A percentile compares a stretch with the other conserved stretches of the same genome.
phyloP scores from a whole-genome alignment of 2,797 vertebrate species.

The Miopithecus talapoin region DNA sequence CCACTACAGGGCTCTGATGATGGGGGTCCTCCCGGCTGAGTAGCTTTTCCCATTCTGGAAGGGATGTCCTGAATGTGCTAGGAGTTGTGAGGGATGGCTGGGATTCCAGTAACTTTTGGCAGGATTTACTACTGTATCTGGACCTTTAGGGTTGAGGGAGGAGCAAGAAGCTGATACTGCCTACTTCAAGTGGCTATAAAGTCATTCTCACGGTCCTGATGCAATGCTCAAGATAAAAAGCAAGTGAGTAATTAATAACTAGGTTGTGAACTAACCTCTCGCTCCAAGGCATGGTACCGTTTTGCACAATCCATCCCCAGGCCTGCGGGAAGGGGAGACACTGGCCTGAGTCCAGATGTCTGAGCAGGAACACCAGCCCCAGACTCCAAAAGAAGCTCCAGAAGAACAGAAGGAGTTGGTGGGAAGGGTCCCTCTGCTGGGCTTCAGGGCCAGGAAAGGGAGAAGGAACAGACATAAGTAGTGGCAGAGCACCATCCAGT shows the following conservation, averaged over 20 bases:
- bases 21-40: not conserved
- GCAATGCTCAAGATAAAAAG: constrained; percentile 70
- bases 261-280: constrained; percentile 42
- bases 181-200: constrained; percentile 58
- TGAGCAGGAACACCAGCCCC: not conserved
- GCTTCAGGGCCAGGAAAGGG: not conserved
- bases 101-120: not conserved
- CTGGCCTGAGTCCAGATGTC: not conserved
- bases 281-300: not conserved
- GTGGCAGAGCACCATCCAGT: not conserved
- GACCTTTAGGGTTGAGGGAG: not conserved
- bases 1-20: not conserved
- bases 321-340: not conserved
- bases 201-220: constrained; percentile 77
- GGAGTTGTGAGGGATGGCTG: not conserved
- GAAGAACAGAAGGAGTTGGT: not conserved
- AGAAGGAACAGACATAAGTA: not conserved
- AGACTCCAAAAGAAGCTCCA: not conserved
- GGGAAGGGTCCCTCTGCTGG: not conserved
- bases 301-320: constrained; percentile 13
- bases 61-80: not conserved
- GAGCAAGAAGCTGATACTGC: constrained; percentile 16
- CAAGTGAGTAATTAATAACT: constrained; percentile 70
- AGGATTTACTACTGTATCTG: not conserved
- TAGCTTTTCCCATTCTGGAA: not conserved